phyloP scores from a whole-genome alignment of 2,797 vertebrate species.

The Knipowitschia caucasica region DNA sequence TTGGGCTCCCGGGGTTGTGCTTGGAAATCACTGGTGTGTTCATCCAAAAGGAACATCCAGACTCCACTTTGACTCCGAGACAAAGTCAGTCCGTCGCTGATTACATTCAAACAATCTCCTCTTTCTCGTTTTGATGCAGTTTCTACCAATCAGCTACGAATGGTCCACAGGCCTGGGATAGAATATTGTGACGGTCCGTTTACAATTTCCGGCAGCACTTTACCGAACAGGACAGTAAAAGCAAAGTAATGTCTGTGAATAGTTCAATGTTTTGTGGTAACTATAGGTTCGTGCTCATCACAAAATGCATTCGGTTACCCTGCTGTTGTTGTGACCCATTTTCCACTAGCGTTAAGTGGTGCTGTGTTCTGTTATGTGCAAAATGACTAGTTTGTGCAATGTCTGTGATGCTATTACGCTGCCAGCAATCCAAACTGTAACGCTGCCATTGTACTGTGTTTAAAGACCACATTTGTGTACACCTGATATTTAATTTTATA shows the following conservation, averaged over 20 bases:
- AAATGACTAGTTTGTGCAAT: slow-evolving; percentile 30
- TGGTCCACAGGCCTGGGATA: slow-evolving; percentile 8
- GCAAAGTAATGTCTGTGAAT: neutral
- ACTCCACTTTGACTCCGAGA: neutral
- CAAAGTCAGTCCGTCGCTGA: neutral
- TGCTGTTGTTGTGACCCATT: slow-evolving; percentile 21
- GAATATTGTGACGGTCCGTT: slow-evolving; percentile 13
- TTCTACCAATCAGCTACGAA: slow-evolving; percentile 15
- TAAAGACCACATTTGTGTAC: slow-evolving; percentile 24
- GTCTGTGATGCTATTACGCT: slow-evolving; percentile 41
- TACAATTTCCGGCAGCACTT: neutral
- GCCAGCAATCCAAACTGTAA: slow-evolving; percentile 21
- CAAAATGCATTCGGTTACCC: neutral
- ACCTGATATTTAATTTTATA: slow-evolving; percentile 23
- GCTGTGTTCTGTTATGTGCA: slow-evolving; percentile 40
- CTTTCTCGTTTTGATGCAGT: neutral
- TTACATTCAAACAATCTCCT: slow-evolving; percentile 4
- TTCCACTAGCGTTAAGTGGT: slow-evolving; percentile 48
- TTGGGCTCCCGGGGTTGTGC: slow-evolving; percentile 30
- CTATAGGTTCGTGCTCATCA: neutral
- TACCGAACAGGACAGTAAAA: neutral
- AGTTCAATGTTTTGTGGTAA: neutral
- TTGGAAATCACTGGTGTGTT: slow-evolving; percentile 29
- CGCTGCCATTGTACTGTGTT: slow-evolving; percentile 29
- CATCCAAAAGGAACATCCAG: slow-evolving; percentile 12